A percentile compares a stretch with the other conserved stretches of the same genome.
Conservation (phyloP, 2,113 vertebrate genomes). For the Furnarius figulus region DNA sequence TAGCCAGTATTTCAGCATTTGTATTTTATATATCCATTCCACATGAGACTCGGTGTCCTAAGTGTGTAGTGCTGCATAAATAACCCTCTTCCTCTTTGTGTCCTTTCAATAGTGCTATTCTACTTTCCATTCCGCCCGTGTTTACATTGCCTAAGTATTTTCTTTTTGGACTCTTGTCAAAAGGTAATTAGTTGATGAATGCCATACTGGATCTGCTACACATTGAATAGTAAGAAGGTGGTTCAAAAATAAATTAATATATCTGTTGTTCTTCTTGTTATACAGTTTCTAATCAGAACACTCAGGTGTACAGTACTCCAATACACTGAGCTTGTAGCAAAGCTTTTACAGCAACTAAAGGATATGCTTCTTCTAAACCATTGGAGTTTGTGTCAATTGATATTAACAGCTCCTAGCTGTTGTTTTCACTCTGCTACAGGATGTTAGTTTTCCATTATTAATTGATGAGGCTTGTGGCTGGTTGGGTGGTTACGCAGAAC, state of each 20-base stretch:
- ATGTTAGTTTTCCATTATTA: conserved; percentile 19
- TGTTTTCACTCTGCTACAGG: background rate
- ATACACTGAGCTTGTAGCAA: background rate
- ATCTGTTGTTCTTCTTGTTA: background rate
- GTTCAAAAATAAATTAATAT: background rate
- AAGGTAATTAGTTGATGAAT: conserved; percentile 20
- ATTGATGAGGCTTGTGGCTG: background rate
- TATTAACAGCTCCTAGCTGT: background rate
- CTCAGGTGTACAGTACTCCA: background rate
- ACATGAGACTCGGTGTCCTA: background rate
- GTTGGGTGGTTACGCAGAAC: background rate
- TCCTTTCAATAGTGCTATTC: background rate
- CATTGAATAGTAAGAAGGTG: background rate
- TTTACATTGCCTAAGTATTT: background rate
- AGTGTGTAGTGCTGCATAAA: background rate
- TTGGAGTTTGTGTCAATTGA: background rate
- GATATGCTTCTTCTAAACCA: background rate
- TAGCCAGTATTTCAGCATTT: background rate
- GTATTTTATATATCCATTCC: background rate
- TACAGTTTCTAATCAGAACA: background rate
- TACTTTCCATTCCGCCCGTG: background rate
- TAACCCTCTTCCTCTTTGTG: background rate
- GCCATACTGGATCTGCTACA: background rate
- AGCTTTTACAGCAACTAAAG: background rate
- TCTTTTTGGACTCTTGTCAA: background rate